phyloP scores from a whole-genome alignment of 23 tunicate species.

The Diplosoma virens region DNA sequence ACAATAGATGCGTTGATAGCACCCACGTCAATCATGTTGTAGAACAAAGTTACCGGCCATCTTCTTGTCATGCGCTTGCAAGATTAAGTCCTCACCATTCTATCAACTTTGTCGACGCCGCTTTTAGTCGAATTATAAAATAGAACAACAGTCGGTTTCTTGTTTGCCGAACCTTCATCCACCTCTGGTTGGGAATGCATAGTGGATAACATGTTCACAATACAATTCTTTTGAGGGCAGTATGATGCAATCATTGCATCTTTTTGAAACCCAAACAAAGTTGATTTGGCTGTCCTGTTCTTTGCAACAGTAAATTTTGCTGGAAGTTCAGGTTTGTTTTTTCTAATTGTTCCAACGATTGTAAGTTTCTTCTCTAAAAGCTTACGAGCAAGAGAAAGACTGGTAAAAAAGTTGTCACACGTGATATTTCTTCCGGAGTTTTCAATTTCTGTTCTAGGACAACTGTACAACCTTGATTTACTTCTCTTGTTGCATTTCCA shows the following conservation, averaged over 20 bases:
- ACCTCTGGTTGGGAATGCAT: slow-evolving; percentile 3
- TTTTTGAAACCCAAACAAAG: slow-evolving; percentile 24
- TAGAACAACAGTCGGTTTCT: slow-evolving; percentile 13
- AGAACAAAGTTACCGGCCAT: slow-evolving; percentile 25
- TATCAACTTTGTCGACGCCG: slow-evolving; percentile 10
- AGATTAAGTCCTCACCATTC: slow-evolving; percentile 27
- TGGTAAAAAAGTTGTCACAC: slow-evolving; percentile 28
- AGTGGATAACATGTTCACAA: slow-evolving; percentile 4
- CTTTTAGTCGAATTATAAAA: slow-evolving; percentile 19
- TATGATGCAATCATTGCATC: slow-evolving; percentile 15
- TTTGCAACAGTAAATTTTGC: slow-evolving; percentile 10
- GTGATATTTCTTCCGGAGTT: slow-evolving; percentile 23
- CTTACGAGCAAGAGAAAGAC: slow-evolving; percentile 2
- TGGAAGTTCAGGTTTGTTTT: slow-evolving; percentile 37
- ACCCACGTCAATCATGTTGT: slow-evolving; percentile 23
- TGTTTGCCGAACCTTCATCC: not conserved
- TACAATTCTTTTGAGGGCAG: slow-evolving; percentile 8
- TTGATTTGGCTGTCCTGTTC: not conserved
- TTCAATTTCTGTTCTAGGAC: slow-evolving; percentile 28
- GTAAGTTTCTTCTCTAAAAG: slow-evolving; percentile 7
- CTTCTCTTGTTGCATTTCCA: slow-evolving; percentile 10
- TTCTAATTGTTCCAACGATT: not conserved
- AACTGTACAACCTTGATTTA: slow-evolving; percentile 26
- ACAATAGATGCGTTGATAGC: slow-evolving; percentile 16
- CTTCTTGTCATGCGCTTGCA: slow-evolving; percentile 28